Base-by-base conservation (phyloP, 2,888 invertebrate species). In the Drosophila algonquin region DNA sequence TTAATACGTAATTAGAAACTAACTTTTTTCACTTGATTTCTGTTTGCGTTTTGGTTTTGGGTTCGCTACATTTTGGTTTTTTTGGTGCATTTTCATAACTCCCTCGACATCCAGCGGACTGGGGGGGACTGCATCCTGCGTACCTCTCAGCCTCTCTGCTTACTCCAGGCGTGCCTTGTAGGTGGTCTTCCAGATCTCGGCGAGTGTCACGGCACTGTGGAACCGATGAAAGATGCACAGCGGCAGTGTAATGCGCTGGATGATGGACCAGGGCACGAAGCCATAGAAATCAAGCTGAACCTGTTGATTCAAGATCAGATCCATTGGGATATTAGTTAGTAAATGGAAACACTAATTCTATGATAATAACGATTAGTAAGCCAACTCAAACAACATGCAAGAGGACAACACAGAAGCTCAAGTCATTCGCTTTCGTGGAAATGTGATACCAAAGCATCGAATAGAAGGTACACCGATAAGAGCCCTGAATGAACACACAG, bases 161-260 rank as follows among this genome's bases (percentile, higher is more conserved):
- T 96, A 97, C 93, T 97, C 97, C 92, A 97, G 94, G 78, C 97
- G 95, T 84, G 97, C 96, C 93, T 97, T 97, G 94, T 98, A 98
- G 93, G 96, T 97, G 86, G 97, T 97, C 94, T 98, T 98, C 98
- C 98, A 98, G 86, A 98, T 97, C 93, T 98, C 98, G 78, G 98
- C 98, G 80, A 98, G 95, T 93, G 98, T 97, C 40, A 98, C 98
- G 32, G 98, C 97, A 72, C 97, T 97, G 93, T 98, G 98, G 95
- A 98, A 98, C 86, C 98, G 96, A 93, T 98, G 98, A 95, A 98
- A 98, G 92, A 98, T 98, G 94, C 97, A 98, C 80, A 98, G 94
- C 46, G 98, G 98, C 79, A 98, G 94, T 83, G 98, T 97, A 89
- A 98, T 95, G 89, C 98, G 96, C 92, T 98, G 97, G 54, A 98